Evolutionary conservation across 2,888 invertebrate genomes (phyloP).

Genomic region (Apodemia zela): DNA sequence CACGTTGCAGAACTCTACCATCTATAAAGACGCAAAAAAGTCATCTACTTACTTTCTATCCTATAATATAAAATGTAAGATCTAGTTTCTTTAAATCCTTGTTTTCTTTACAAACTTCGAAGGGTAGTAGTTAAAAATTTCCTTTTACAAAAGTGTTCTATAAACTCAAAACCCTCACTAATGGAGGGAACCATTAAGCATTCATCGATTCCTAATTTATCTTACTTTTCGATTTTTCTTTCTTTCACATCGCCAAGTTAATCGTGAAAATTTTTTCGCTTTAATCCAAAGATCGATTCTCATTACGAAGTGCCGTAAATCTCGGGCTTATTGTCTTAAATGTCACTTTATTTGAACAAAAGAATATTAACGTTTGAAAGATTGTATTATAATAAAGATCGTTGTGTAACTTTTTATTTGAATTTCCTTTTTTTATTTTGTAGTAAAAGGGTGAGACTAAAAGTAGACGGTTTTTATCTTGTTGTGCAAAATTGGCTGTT

Average conservation of each 20-base stretch:
- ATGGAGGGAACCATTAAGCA: conserved; percentile 73
- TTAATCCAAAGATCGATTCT: conserved; percentile 49
- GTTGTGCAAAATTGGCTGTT: too few relatives aligned
- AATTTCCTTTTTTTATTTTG: too few relatives aligned
- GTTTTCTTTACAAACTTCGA: conserved; percentile 51
- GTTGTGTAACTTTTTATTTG: background rate
- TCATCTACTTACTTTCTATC: too few relatives aligned
- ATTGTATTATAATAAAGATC: conserved; percentile 16
- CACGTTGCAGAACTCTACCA: too few relatives aligned
- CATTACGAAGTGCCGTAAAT: conserved; percentile 56
- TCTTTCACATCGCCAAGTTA: conserved; percentile 56
- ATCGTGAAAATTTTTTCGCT: conserved; percentile 46
- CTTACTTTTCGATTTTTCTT: conserved; percentile 69
- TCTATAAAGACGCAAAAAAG: too few relatives aligned
- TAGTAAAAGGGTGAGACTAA: too few relatives aligned
- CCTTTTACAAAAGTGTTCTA: conserved; percentile 54
- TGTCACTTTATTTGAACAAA: conserved; percentile 28
- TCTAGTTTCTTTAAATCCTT: conserved; percentile 40
- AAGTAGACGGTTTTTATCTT: too few relatives aligned
- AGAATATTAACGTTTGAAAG: conserved; percentile 29
- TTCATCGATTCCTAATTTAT: conserved; percentile 76
- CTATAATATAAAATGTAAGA: background rate
- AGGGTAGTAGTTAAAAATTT: conserved; percentile 61
- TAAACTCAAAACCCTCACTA: conserved; percentile 66
- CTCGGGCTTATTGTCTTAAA: conserved; percentile 36